Evolutionary conservation across 2,888 invertebrate genomes (phyloP).

Genomic region (Synanthedon myopaeformis): DNA sequence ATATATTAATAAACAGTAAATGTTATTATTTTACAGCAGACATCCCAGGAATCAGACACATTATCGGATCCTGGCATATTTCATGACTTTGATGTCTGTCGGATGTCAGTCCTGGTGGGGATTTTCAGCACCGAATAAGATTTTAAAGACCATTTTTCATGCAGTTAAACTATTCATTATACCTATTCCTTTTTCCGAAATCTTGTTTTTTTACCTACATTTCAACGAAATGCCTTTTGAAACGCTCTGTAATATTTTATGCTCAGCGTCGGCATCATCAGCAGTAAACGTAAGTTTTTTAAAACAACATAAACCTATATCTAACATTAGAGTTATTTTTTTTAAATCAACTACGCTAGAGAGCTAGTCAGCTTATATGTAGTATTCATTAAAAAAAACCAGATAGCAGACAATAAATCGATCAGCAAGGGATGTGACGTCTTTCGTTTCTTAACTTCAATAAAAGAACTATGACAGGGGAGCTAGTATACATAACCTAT

Average conservation of each 20-base stretch:
- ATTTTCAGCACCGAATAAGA: conserved; percentile 4
- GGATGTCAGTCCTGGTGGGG: conserved; percentile 9
- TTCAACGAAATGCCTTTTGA: conserved; percentile 6
- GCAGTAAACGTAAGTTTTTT: conserved; percentile 6
- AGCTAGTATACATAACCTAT: too few species aligned
- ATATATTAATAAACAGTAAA: too few species aligned
- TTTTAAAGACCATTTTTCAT: conserved; percentile 1
- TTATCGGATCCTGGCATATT: conserved; percentile 4
- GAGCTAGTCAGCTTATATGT: too few species aligned
- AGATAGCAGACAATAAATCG: too few species aligned
- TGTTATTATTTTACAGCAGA: conserved; percentile 3
- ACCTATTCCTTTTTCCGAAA: conserved; percentile 3
- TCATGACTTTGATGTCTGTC: conserved; percentile 2
- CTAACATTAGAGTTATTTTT: too few species aligned
- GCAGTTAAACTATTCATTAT: background rate
- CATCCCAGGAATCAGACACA: conserved; percentile 5
- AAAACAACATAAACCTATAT: too few species aligned
- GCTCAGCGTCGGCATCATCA: conserved; percentile 3
- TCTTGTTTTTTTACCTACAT: conserved; percentile 5
- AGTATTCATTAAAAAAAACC: too few species aligned
- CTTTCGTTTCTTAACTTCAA: too few species aligned
- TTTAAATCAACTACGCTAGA: too few species aligned
- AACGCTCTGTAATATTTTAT: conserved; percentile 5
- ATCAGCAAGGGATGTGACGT: too few species aligned
- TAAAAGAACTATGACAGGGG: too few species aligned